Evolutionary conservation across 2,113 vertebrate genomes (phyloP).

Genomic region (Ceyx melanurus): DNA sequence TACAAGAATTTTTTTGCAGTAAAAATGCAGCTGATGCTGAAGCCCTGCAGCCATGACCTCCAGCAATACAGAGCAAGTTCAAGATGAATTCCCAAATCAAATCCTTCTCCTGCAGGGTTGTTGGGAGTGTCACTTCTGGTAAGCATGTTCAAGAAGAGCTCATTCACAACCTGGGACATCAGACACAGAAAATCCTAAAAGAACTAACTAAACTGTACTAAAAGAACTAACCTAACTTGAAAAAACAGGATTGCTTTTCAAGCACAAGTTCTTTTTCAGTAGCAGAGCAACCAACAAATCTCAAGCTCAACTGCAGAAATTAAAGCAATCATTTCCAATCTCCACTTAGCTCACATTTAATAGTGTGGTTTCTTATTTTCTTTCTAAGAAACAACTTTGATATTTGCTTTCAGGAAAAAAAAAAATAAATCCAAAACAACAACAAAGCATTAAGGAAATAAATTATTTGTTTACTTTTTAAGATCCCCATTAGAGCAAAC

Average conservation of each 20-base stretch:
- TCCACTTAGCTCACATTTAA: background rate
- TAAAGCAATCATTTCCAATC: background rate
- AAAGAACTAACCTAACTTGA: background rate
- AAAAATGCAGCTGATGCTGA: background rate
- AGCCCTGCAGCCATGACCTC: background rate
- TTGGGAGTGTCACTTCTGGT: background rate
- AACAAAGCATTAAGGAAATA: background rate
- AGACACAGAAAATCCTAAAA: background rate
- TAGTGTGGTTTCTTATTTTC: background rate
- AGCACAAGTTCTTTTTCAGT: background rate
- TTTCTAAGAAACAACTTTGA: background rate
- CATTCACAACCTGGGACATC: background rate
- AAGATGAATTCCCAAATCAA: background rate
- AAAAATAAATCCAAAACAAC: background rate
- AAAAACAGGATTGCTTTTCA: slow-evolving; percentile 3
- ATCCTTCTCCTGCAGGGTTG: background rate
- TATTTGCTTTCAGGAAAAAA: background rate
- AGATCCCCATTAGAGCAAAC: background rate
- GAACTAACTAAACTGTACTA: background rate
- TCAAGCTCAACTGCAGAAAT: background rate
- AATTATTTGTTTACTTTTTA: background rate
- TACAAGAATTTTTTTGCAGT: background rate
- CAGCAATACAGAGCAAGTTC: background rate
- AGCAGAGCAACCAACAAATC: background rate
- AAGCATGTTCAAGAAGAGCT: background rate